phyloP scores from a whole-genome alignment of 2,113 vertebrate species.

The Rhegmatorhina hoffmannsi region DNA sequence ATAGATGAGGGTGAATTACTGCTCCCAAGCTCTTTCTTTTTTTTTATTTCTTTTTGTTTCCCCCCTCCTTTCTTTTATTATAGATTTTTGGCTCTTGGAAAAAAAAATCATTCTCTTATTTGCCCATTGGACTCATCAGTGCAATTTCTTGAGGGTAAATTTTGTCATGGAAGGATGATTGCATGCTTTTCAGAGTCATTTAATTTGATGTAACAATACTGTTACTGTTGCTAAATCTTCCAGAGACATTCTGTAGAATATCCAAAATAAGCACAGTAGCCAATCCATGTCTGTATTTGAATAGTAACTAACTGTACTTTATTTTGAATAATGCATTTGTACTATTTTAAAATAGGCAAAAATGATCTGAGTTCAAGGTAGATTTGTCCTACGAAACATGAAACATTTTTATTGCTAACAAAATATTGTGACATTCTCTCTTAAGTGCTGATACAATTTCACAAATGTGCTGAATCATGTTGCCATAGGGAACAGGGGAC shows the following conservation, averaged over 20 bases:
- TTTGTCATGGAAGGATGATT: conserved; percentile 53
- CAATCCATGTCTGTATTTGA: neutral
- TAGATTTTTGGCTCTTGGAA: neutral
- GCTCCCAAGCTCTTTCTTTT: neutral
- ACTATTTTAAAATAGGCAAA: neutral
- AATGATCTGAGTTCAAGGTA: neutral
- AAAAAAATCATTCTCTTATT: conserved; percentile 1
- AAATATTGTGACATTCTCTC: neutral
- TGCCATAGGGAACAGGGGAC: neutral
- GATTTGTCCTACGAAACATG: neutral
- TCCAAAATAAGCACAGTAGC: neutral
- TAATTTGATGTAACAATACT: conserved; percentile 56
- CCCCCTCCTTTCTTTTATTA: neutral
- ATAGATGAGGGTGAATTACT: neutral
- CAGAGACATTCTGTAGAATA: conserved; percentile 11
- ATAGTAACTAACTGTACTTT: neutral
- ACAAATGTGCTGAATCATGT: neutral
- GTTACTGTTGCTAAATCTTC: conserved; percentile 46
- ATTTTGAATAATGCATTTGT: neutral
- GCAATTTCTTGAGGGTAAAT: conserved; percentile 42
- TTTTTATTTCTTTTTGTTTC: too few relatives aligned
- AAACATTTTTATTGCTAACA: neutral
- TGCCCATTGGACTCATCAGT: conserved; percentile 37
- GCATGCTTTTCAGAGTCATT: conserved; percentile 60
- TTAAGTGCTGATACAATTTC: neutral